Conservation (phyloP, 1,140 invertebrate genomes). For the Atta cephalotes region DNA sequence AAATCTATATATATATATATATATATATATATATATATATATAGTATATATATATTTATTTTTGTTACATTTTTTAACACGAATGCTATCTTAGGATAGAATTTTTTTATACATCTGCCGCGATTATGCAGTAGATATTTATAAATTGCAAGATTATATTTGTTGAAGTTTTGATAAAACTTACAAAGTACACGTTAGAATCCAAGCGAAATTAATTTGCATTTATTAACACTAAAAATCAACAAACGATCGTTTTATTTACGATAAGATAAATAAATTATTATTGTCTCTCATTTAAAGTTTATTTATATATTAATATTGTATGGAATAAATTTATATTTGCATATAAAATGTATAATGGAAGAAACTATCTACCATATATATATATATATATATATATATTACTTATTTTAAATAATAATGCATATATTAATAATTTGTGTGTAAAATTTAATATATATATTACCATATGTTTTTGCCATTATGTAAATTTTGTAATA, state of each 20-base stretch:
- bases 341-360: constrained; percentile 8
- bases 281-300: background rate
- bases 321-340: background rate
- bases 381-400: too few species aligned
- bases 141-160: background rate
- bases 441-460: constrained; percentile 10
- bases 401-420: background rate
- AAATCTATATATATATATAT: too few species aligned
- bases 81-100: background rate
- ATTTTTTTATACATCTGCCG: background rate
- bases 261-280: background rate
- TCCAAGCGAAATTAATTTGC: constrained; percentile 10
- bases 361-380: background rate
- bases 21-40: too few species aligned
- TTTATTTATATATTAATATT: background rate
- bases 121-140: background rate
- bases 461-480: background rate
- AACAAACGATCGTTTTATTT: background rate
- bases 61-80: background rate
- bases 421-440: background rate
- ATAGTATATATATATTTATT: too few species aligned
- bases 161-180: background rate
- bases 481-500: constrained; percentile 21
- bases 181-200: background rate
- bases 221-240: background rate